A percentile compares a stretch with the other conserved stretches of the same genome.
Evolutionary conservation across 2,113 vertebrate genomes (phyloP).

Genomic region (Pogonocichla stellata): DNA sequence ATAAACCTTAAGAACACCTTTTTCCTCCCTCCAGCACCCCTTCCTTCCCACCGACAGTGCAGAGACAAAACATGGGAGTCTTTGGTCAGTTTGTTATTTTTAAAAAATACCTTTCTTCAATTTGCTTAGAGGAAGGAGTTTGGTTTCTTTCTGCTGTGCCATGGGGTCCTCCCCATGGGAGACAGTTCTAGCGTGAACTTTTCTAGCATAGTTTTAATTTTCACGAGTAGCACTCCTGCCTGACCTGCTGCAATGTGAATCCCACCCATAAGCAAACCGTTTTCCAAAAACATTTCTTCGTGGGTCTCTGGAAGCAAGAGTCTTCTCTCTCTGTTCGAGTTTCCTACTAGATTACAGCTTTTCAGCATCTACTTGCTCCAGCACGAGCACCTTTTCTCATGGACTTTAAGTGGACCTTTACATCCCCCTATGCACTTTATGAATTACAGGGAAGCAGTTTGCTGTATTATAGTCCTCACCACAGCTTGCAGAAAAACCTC

Average conservation of each 20-base stretch:
- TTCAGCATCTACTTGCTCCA: neutral
- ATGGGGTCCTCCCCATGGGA: neutral
- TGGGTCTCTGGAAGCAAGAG: neutral
- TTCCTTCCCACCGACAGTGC: neutral
- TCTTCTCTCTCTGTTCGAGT: neutral
- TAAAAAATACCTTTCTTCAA: neutral
- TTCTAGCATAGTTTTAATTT: neutral
- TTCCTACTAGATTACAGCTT: neutral
- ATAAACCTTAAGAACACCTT: neutral
- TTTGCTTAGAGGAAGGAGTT: neutral
- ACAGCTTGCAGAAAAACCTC: neutral
- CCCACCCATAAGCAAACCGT: neutral
- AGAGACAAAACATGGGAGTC: neutral
- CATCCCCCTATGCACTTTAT: neutral
- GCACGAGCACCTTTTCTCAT: neutral
- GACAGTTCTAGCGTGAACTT: neutral
- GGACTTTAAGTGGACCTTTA: neutral
- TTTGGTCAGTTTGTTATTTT: neutral
- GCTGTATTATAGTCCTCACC: neutral
- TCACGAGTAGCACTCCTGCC: accelerated
- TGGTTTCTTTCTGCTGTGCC: neutral
- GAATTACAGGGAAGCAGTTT: neutral
- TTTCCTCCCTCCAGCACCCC: no score
- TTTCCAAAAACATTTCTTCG: neutral
- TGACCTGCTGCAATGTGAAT: neutral